Evolutionary conservation across 2,797 vertebrate genomes (phyloP), one percentile per base, ranked within the genome.

Genomic region (Lepus townsendii): DNA sequence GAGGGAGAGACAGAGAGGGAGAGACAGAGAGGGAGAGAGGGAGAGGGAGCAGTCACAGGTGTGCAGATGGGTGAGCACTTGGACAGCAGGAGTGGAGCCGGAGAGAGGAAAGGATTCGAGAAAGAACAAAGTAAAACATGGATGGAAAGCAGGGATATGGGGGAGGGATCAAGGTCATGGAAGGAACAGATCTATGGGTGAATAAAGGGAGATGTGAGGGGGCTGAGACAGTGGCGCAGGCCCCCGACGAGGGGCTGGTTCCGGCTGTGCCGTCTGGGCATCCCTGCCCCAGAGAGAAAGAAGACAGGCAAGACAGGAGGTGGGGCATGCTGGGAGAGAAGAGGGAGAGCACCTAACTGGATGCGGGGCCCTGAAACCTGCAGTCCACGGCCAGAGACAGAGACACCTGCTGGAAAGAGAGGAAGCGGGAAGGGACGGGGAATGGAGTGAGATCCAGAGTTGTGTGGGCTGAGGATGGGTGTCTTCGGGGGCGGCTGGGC

Each of bases 1-100:
- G 38, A 42, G 38, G 6, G 38, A 7, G 38, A 42, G 38, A 42
- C 1, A 7, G 38, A 42, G 38, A 42, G 38, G 38, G 38, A 42
- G 38, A 42, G 6, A 42, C 38, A 42, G 38, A 7, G 38, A 42
- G 38, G 6, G 38, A 7, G 38, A 42, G 38, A 42, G 38, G 38
- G 38, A 47, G 42, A 47, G 42, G 42, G 42, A 47, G 42, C 8
- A 8, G 42, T 47, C 42, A 47, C 42, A 47, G 42, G 42, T 47
- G 42, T 47, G 42, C 17, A 4, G 4, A 12, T 8, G 26, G 22
- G 6, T 27, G 22, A 5, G 1, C 3, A 14, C 1, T 4, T 10
- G 26, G 10, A 8, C 1, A 10, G 6, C 0, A 24, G 47, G 5
- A 4, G 12, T 0, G 0, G 1, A 6, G 1, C 11, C 4, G 16